Conservation (phyloP, 2,797 vertebrate species). For the Megalops cyprinoides region DNA sequence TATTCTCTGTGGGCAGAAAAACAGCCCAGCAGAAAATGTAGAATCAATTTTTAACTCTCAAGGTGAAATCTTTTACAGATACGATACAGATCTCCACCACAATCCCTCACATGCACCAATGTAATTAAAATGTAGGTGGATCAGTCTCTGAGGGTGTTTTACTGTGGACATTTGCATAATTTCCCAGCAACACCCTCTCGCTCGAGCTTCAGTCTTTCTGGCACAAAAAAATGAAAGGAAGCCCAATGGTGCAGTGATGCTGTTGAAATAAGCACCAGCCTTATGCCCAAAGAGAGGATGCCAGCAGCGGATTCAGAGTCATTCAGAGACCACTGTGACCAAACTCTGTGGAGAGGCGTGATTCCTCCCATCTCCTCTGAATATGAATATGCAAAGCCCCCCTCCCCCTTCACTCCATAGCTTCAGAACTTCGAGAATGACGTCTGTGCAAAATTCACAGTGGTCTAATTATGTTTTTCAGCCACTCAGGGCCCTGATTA, state of each 20-base stretch:
- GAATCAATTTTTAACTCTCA: conserved; percentile 2
- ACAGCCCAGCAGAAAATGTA: neutral
- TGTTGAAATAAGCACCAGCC: neutral
- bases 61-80: neutral
- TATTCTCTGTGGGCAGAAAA: neutral
- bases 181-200: neutral
- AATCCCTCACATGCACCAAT: too few relatives aligned
- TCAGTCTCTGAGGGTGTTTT: conserved; percentile 2
- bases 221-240: neutral
- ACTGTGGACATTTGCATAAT: neutral
- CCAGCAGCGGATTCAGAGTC: neutral
- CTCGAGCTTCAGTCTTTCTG: neutral
- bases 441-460: neutral
- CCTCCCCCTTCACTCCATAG: neutral
- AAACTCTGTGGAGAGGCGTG: neutral
- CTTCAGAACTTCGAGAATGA: neutral
- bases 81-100: neutral
- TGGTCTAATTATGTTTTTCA: conserved; percentile 3
- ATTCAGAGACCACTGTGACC: neutral
- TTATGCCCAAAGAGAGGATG: neutral
- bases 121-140: neutral
- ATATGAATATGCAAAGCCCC: neutral
- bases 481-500: neutral
- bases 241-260: neutral
- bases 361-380: neutral